Percentiles rank a stretch among this genome's conserved stretches.
phyloP scores from a whole-genome alignment of 2,888 invertebrate genomes.

The Escarpia spicata region DNA sequence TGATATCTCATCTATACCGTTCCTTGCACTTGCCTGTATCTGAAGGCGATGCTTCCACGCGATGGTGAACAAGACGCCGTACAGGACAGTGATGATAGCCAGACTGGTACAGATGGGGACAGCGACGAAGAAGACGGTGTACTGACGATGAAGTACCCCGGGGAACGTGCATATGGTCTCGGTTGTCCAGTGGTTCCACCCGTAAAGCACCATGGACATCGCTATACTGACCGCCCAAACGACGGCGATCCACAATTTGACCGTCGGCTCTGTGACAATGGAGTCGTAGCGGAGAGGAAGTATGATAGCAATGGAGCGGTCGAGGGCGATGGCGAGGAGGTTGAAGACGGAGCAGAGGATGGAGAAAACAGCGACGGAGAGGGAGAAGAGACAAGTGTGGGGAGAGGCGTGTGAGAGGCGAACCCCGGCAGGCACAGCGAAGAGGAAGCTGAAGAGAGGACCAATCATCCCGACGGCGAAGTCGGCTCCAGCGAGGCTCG shows the following conservation, averaged over 20 bases:
- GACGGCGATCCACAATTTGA: neutral
- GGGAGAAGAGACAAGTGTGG: neutral
- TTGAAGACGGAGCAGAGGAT: constrained; percentile 16
- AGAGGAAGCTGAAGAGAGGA: neutral
- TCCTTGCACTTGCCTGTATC: neutral
- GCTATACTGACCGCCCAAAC: neutral
- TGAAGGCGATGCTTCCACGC: neutral
- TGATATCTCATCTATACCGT: no score
- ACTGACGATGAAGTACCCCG: neutral
- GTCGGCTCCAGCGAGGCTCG: neutral
- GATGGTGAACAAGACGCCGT: neutral
- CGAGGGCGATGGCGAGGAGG: neutral
- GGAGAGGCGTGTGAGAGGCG: neutral
- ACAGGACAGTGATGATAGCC: neutral
- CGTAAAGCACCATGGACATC: neutral
- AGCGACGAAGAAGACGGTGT: neutral
- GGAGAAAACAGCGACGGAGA: neutral
- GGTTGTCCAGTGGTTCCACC: neutral
- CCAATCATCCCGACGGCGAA: neutral
- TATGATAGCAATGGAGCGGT: neutral
- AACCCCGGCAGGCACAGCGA: neutral
- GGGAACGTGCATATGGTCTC: neutral
- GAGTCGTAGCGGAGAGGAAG: neutral
- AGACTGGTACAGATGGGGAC: neutral
- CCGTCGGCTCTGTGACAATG: neutral